These are phyloP conservation scores for Odocoileus virginianus DNA, from an alignment of 2,113 vertebrate species.

Conservation along the genomic window DNA sequence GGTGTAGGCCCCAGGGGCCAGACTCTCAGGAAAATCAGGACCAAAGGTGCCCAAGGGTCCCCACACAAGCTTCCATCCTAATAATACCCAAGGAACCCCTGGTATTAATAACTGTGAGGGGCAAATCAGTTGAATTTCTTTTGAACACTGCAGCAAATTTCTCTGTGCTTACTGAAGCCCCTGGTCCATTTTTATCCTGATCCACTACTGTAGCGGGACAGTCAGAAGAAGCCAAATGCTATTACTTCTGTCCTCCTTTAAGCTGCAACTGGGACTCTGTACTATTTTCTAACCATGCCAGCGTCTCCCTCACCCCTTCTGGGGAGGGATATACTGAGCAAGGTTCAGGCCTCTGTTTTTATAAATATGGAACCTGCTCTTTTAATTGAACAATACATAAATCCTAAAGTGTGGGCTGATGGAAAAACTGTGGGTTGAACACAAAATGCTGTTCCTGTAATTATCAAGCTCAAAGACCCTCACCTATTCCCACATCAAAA, in stretches of 20 bases:
- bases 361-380: background rate
- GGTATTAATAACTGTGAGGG: background rate
- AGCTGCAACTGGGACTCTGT: background rate
- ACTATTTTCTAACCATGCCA: background rate
- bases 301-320: background rate
- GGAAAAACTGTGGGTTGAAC: background rate
- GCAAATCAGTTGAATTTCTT: background rate
- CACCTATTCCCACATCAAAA: background rate
- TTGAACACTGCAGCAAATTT: background rate
- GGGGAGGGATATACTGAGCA: background rate
- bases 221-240: background rate
- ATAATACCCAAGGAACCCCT: background rate
- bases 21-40: background rate
- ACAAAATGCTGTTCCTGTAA: background rate
- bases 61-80: background rate
- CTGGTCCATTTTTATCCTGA: background rate
- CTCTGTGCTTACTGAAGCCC: background rate
- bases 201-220: background rate
- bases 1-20: background rate
- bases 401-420: background rate
- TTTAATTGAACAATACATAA: background rate
- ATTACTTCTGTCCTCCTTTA: background rate
- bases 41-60: background rate
- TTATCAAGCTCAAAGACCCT: background rate
- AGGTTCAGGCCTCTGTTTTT: background rate